Base-by-base conservation (phyloP, 2,113 vertebrate species). In the Pachyramphus minor region DNA sequence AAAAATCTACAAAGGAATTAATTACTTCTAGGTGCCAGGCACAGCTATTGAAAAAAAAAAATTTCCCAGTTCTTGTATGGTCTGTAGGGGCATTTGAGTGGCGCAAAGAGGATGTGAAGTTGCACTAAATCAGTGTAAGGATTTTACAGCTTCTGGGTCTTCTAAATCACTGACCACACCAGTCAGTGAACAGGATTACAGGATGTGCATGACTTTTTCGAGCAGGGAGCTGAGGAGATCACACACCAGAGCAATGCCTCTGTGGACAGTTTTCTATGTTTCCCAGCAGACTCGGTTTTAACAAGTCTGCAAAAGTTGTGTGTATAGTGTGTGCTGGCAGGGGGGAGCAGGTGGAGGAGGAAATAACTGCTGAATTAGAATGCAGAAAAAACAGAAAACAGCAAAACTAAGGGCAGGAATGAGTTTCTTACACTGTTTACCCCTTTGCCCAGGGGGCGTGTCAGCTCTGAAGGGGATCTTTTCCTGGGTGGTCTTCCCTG, bases 1-100 rank as follows among this genome's bases (percentile, higher is more conserved):
- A 69, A 82, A 96, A 95, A 89, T n/a, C 56, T 85, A 73, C 24
- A 67, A 72, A 64, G 73, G 45, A 93, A 80, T 77, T 67, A 76
- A 90, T 83, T 79, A 83, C 35, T 88, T 91, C 35, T 68, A 89
- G 30, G 55, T 89, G 23, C 53, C 72, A 85, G 47, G 52, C 47
- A 93, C 71, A 71, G 44, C 16, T 94, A 66, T n/a, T 6, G 3
- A 80, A 63, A 84, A 31, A 30, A 77, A 49, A 23, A 37, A 85
- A 31, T 58, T 95, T 73, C 79, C 64, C 58, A 37, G 41, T 35
- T 58, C 72, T 55, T 77, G 22, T 42, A 64, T 2, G 3, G 19
- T 23, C 59, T 44, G 19, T 6, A 81, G 62, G 71, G 53, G 62
- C 28, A 21, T 77, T 56, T 71, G 28, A 71, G 55, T 35, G 56